phyloP scores from a whole-genome alignment of 1,140 invertebrate species.

The Holcopasites calliopsidis region DNA sequence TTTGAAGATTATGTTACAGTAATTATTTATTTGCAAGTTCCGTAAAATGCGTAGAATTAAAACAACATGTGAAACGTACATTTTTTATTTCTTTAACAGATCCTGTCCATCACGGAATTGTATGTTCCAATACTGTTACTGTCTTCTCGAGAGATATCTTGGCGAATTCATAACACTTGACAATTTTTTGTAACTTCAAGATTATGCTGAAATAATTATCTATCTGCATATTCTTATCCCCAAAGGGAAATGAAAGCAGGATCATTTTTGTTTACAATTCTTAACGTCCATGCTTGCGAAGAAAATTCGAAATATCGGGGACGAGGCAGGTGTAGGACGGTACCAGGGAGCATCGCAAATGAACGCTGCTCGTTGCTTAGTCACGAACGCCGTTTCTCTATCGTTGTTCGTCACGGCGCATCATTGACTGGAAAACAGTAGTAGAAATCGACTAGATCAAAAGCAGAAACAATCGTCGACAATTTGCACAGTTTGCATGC shows the following conservation, averaged over 20 bases:
- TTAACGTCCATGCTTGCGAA: background rate
- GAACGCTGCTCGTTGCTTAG: slow-evolving; percentile 29
- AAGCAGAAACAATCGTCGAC: background rate
- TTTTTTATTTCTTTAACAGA: too few species aligned
- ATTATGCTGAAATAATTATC: too few species aligned
- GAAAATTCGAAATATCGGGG: slow-evolving; percentile 31
- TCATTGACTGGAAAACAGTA: background rate
- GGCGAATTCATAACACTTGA: too few species aligned
- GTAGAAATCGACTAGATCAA: slow-evolving; percentile 4
- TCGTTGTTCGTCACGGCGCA: slow-evolving; percentile 31
- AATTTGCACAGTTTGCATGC: background rate
- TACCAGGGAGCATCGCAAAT: slow-evolving; percentile 14
- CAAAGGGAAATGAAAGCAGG: background rate
- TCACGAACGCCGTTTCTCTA: slow-evolving; percentile 47
- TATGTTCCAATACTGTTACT: too few species aligned
- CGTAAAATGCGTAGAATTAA: too few species aligned
- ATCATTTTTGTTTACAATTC: background rate
- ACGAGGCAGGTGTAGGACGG: slow-evolving; percentile 37
- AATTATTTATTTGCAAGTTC: too few species aligned
- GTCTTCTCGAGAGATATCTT: too few species aligned
- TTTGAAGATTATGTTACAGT: too few species aligned
- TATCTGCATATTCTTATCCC: background rate
- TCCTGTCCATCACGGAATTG: too few species aligned
- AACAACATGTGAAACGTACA: too few species aligned
- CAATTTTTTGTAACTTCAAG: too few species aligned